Evolutionary conservation across 1,140 invertebrate species (phyloP), one percentile per base, ranked within the genome.

Genomic region (Drepana arcuata): DNA sequence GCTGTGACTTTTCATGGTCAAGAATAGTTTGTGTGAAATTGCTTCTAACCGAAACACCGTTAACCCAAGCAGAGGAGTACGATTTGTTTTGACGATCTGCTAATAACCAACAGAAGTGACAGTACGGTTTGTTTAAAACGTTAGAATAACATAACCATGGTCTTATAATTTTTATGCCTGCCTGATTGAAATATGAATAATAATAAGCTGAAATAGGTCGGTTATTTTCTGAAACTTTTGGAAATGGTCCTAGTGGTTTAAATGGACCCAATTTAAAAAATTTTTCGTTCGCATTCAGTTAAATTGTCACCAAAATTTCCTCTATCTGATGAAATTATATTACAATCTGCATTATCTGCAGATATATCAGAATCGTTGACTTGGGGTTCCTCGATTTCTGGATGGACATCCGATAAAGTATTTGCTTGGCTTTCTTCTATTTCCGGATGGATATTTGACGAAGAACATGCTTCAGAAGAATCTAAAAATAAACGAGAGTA

Each of bases 41-140:
- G 35, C 55, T 56, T 62, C 48, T 51, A 52, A 59, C 41, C n/a
- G 52, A 52, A 56, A 54, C 51, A 53, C 46, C 51, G 41, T 59
- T 61, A 59, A 59, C 50, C 53, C 57, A 65, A 18, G 54, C 48
- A 41, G 46, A 49, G 36, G 48, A 59, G 45, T 56, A 60, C 48
- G 41, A 60, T 57, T 59, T 53, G 49, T 33, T 56, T 59, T 62
- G 45, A 47, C 46, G 59, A 47, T 62, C 46, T 53, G 55, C 55
- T 53, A 59, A 60, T 49, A 62, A 59, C 54, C 58, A 59, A 51
- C 58, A 59, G 40, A 61, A 58, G 41, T 53, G 58, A 25, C 58
- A 59, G 41, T 59, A 59, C 47, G 42, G 41, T 43, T 57, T 58
- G 37, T 60, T 48, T 34, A 54, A 45, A 57, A 60, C 48, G 34